Conservation (phyloP, 2,797 vertebrate species). For the Pangasius macronema region DNA sequence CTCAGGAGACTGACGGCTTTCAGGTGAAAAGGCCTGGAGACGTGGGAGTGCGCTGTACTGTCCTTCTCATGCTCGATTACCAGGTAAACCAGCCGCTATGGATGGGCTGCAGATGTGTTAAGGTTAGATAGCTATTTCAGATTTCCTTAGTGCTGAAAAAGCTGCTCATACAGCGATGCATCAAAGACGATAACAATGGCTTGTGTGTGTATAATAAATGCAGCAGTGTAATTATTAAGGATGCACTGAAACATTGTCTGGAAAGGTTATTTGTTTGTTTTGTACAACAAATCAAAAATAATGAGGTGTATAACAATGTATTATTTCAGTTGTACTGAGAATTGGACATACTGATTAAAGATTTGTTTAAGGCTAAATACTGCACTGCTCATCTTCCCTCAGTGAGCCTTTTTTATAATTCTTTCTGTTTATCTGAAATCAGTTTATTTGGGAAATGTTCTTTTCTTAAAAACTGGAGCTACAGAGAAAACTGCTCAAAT, state of each 20-base stretch:
- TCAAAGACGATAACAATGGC: too few relatives aligned
- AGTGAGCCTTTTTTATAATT: neutral
- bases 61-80: constrained; percentile 98
- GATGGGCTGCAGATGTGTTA: neutral
- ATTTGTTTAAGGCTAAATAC: too few relatives aligned
- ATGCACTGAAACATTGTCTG: too few relatives aligned
- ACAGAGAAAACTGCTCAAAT: neutral
- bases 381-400: too few relatives aligned
- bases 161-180: neutral
- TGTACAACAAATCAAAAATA: too few relatives aligned
- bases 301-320: too few relatives aligned
- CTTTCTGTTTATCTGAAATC: neutral
- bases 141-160: neutral
- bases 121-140: neutral
- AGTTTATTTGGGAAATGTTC: neutral
- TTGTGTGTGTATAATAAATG: neutral
- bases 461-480: neutral
- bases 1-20: constrained; percentile 98
- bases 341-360: neutral
- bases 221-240: neutral
- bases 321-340: neutral
- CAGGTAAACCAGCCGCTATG: constrained; percentile 78
- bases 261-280: too few relatives aligned
- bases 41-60: constrained; percentile 96
- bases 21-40: constrained; percentile 98